Conservation (phyloP, 2,113 vertebrate species). For the Thermophis baileyi region DNA sequence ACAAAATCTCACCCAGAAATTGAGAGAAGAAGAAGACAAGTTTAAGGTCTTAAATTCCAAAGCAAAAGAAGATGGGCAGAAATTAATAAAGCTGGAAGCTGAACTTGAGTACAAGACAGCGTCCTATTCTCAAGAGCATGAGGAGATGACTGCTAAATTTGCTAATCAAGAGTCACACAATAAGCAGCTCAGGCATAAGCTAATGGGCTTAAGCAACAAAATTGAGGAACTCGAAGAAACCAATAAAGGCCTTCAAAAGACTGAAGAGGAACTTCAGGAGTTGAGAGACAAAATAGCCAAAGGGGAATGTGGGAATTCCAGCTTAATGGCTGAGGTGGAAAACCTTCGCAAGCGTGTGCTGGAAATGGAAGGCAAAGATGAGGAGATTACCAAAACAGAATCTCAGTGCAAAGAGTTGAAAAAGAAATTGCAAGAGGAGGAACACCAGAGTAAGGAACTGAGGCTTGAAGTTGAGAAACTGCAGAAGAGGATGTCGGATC, state of each 20-base stretch:
- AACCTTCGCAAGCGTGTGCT: slow-evolving; percentile 87
- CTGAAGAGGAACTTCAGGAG: slow-evolving; percentile 89
- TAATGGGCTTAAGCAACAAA: slow-evolving; percentile 74
- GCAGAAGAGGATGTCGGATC: slow-evolving; percentile 87
- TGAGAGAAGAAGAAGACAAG: slow-evolving; percentile 85
- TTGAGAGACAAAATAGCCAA: slow-evolving; percentile 87
- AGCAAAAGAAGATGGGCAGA: slow-evolving; percentile 85
- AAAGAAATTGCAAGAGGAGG: slow-evolving; percentile 86
- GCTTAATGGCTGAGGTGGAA: slow-evolving; percentile 88
- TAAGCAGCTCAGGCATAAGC: slow-evolving; percentile 82
- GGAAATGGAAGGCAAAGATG: slow-evolving; percentile 97
- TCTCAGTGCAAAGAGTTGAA: slow-evolving; percentile 85
- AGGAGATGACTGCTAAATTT: slow-evolving; percentile 85
- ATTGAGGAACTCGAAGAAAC: slow-evolving; percentile 90
- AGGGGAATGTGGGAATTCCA: slow-evolving; percentile 87
- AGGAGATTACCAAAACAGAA: slow-evolving; percentile 92
- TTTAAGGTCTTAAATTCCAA: slow-evolving; percentile 67
- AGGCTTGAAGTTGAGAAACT: slow-evolving; percentile 88
- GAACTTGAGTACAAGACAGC: slow-evolving; percentile 82
- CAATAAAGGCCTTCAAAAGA: slow-evolving; percentile 82
- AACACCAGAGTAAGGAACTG: slow-evolving; percentile 82
- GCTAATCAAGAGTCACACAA: slow-evolving; percentile 83
- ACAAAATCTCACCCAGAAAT: slow-evolving; percentile 82
- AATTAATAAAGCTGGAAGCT: slow-evolving; percentile 80
- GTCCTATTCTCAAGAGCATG: slow-evolving; percentile 82